Base-by-base conservation (phyloP, 2,797 vertebrate species). In the Megaceryle alcyon region DNA sequence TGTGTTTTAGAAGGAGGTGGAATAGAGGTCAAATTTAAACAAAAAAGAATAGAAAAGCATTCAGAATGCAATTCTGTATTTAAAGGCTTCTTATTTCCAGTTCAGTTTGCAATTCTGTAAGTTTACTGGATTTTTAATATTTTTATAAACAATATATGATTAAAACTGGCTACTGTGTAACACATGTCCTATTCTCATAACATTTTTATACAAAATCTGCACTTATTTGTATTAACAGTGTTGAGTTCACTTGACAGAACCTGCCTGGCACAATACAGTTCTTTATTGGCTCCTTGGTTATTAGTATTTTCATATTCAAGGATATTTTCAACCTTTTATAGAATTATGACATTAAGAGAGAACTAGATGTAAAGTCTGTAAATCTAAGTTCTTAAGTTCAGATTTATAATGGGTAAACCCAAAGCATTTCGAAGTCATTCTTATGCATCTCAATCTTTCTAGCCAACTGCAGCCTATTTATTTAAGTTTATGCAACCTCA, bases 401-500 rank as follows among this genome's bases (percentile, higher is more conserved):
- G 71, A 43, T 33, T 94, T 79, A 64, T 5, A 82, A 70, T 26
- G 49, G 56, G 56, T 37, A 96, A 93, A 60, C 61, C 19, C 57
- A 92, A 94, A 93, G 72, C 69, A 81, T 79, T 92, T 93, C 84
- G 86, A 95, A 92, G 93, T 87, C 94, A 85, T 92, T 87, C 79
- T 71, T 65, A 57, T 1, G 41, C 46, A 57, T 61, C 85, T 92
- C 78, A 68, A 64, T 93, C 88, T 88, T 92, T 80, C 48, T 31
- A 84, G 85, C 77, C 83, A 88, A 82, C 49, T 91, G 84, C 92
- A 93, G 88, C 51, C 81, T 91, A 85, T 95, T 92, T 96, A 92
- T 94, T 95, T 86, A 95, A 83, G 90, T 92, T 95, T 94, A 92
- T 82, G 87, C 79, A 90, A 85, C 88, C 88, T 94, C 84, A 75